phyloP scores from a whole-genome alignment of 2,888 invertebrate species.

The Schizotus pectinicornis region DNA sequence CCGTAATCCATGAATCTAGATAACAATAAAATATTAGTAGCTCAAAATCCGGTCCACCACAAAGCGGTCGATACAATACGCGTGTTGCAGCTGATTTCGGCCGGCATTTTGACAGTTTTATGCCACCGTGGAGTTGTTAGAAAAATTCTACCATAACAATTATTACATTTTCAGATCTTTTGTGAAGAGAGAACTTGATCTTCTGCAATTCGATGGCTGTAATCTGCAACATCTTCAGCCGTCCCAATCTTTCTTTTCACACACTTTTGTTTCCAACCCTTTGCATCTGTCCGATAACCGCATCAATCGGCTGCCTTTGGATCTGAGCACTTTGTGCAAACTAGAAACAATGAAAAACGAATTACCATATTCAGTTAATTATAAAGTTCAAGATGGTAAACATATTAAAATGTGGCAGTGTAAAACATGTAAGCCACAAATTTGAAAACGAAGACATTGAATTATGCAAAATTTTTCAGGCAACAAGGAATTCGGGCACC shows the following conservation, averaged over 20 bases:
- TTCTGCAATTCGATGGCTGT: no score
- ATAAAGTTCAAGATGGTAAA: conserved; percentile 70
- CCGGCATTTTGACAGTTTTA: no score
- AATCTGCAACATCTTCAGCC: no score
- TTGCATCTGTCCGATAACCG: conserved; percentile 1
- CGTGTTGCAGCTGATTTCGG: no score
- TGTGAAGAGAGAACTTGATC: no score
- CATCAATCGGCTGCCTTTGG: conserved; percentile 17
- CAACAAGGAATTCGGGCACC: conserved; percentile 76
- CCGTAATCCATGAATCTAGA: no score
- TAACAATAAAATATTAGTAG: no score
- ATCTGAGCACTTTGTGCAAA: conserved; percentile 28
- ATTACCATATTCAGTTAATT: conserved; percentile 69
- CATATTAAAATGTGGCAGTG: conserved; percentile 77
- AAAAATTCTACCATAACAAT: no score
- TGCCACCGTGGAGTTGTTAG: no score
- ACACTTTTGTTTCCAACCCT: neutral
- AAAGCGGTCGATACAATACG: no score
- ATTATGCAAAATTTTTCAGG: conserved; percentile 61
- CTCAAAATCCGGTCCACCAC: no score
- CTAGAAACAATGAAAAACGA: conserved; percentile 28
- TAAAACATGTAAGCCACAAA: conserved; percentile 71
- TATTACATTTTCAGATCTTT: no score
- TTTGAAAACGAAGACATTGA: neutral
- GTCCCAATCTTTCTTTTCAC: conserved; percentile 2